Percentiles rank a stretch among this genome's conserved stretches.
These are phyloP conservation scores for Gymnothorax reevesii DNA, from an alignment of 2,797 vertebrate species.

Conservation along the genomic window DNA sequence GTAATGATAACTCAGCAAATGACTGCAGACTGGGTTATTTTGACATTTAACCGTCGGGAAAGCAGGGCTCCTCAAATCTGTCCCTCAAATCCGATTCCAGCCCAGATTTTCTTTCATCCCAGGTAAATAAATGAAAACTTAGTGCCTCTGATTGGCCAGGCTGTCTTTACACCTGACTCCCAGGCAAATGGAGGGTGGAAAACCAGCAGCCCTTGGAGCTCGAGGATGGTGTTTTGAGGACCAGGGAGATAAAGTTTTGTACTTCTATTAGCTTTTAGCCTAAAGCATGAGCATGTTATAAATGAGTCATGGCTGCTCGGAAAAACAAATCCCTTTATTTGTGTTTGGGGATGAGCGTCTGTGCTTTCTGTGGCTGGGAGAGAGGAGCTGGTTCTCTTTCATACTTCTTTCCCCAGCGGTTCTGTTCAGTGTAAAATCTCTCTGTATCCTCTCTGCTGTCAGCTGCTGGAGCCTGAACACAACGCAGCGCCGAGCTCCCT, in stretches of 20 bases:
- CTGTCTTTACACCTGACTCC: too few relatives aligned
- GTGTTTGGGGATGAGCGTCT: constrained; percentile 28
- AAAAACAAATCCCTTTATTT: background rate
- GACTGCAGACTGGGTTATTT: too few relatives aligned
- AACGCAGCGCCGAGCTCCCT: constrained; percentile 62
- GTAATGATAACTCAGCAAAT: too few relatives aligned
- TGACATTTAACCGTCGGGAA: too few relatives aligned
- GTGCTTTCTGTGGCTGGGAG: constrained; percentile 24
- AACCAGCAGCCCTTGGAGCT: too few relatives aligned
- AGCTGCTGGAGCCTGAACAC: constrained; percentile 65
- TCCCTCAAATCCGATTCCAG: too few relatives aligned
- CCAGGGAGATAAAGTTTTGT: background rate
- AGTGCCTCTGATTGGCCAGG: too few relatives aligned
- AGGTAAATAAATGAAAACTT: too few relatives aligned
- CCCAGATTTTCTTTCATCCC: too few relatives aligned
- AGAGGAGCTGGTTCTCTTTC: constrained; percentile 39
- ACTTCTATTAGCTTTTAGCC: background rate
- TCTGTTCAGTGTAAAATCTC: constrained; percentile 56
- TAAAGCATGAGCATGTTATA: background rate
- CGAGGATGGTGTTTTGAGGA: too few relatives aligned
- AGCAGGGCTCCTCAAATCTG: too few relatives aligned
- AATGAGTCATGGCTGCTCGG: background rate
- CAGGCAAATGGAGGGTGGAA: too few relatives aligned
- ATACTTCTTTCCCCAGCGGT: constrained; percentile 48
- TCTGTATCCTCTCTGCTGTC: constrained; percentile 61